phyloP scores from a whole-genome alignment of 2,797 vertebrate genomes.

The Kryptolebias ocellatus region DNA sequence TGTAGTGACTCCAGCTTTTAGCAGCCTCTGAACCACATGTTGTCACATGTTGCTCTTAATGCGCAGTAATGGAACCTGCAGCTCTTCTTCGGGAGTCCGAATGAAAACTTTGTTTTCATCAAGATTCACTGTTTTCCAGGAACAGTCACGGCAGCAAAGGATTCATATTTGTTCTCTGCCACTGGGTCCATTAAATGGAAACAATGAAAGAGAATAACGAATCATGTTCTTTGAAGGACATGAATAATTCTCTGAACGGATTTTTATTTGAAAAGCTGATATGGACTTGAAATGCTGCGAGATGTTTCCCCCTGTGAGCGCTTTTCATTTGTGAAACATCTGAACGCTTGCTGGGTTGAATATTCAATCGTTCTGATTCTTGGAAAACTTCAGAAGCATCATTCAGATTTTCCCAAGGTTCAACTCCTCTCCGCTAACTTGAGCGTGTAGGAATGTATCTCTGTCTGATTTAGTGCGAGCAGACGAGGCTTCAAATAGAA shows the following conservation, averaged over 20 bases:
- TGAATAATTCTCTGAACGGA: slow-evolving; percentile 59
- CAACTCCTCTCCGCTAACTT: slow-evolving; percentile 19
- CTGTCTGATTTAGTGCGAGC: slow-evolving; percentile 39
- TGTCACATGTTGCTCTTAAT: slow-evolving; percentile 28
- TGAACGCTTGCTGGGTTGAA: slow-evolving; percentile 29
- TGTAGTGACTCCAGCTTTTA: too few species aligned
- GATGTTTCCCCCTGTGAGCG: slow-evolving; percentile 21
- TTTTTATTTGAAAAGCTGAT: background rate
- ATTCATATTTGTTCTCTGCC: background rate
- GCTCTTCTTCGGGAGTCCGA: background rate
- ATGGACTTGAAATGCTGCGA: slow-evolving; percentile 30
- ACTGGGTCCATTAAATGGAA: slow-evolving; percentile 4
- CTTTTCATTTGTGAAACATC: slow-evolving; percentile 47
- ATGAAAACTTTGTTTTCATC: slow-evolving; percentile 13
- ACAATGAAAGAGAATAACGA: slow-evolving; percentile 43
- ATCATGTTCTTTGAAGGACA: slow-evolving; percentile 38
- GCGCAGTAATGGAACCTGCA: background rate
- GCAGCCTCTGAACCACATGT: slow-evolving; percentile 13
- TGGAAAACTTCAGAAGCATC: slow-evolving; percentile 52
- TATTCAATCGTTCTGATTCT: slow-evolving; percentile 59
- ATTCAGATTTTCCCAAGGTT: slow-evolving; percentile 37
- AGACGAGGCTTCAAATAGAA: slow-evolving; percentile 65
- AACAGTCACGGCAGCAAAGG: slow-evolving; percentile 2
- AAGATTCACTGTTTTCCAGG: slow-evolving; percentile 11
- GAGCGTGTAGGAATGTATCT: background rate